Percentiles rank a stretch among this genome's conserved stretches.
phyloP scores from a whole-genome alignment of 2,797 vertebrate species.

The Karalla daura region DNA sequence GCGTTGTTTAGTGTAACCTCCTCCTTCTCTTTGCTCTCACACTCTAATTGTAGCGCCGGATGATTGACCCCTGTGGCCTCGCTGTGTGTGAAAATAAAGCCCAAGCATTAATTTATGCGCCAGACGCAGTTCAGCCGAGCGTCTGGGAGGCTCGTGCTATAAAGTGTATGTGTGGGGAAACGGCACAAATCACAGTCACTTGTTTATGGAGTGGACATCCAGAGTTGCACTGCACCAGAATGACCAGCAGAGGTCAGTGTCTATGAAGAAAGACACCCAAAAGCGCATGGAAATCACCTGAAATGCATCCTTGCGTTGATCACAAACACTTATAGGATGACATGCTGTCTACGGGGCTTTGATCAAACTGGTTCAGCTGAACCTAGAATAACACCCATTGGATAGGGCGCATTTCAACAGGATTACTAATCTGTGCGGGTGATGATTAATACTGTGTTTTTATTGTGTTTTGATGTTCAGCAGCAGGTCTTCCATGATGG shows the following conservation, averaged over 20 bases:
- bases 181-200: no score
- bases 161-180: no score
- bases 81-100: no score
- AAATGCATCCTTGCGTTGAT: neutral
- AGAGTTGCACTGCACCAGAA: neutral
- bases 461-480: neutral
- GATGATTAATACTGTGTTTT: neutral
- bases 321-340: neutral
- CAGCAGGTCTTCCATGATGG: neutral
- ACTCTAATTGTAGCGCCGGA: neutral
- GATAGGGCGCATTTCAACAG: neutral
- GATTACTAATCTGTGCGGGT: neutral
- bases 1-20: slow-evolving; percentile 7
- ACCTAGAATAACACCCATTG: neutral
- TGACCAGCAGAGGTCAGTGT: slow-evolving; percentile 58
- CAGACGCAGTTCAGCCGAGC: no score
- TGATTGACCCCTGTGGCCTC: neutral
- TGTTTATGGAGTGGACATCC: neutral
- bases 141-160: no score
- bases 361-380: neutral
- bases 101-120: no score
- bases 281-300: neutral
- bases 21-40: slow-evolving; percentile 2
- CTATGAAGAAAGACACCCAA: fast-evolving
- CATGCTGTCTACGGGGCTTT: neutral